phyloP scores from a whole-genome alignment of 2,113 vertebrate genomes.

The Raja brachyura region DNA sequence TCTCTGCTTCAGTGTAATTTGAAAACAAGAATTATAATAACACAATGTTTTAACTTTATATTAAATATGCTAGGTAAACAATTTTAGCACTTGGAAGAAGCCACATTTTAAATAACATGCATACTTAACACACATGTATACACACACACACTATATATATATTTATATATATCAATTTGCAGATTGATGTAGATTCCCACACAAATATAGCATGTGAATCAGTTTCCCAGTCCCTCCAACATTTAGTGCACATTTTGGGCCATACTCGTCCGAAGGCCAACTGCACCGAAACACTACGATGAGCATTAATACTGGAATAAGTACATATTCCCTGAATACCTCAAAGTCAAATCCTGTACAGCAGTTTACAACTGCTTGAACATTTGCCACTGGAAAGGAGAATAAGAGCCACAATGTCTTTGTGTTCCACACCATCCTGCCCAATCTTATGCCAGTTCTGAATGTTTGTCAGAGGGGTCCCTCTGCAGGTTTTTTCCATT shows the following conservation, averaged over 20 bases:
- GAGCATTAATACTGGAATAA: not conserved
- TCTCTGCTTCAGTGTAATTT: not conserved
- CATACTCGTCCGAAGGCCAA: not conserved
- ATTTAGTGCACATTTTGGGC: not conserved
- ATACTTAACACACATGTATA: not conserved
- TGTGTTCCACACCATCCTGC: not conserved
- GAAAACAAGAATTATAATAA: not conserved
- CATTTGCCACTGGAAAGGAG: not conserved
- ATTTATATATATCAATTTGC: not conserved
- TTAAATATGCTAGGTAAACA: not conserved
- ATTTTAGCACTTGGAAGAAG: not conserved
- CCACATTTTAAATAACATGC: not conserved
- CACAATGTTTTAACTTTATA: not conserved
- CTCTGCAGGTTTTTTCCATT: not conserved
- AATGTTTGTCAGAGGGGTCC: constrained; percentile 23
- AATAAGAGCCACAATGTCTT: not conserved
- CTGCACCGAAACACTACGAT: not conserved
- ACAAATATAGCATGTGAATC: not conserved
- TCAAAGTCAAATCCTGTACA: not conserved
- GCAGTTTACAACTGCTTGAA: not conserved
- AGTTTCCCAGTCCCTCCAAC: no score
- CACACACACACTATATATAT: no score
- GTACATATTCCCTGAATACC: not conserved
- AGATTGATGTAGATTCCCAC: not conserved
- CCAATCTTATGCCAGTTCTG: not conserved